Evolutionary conservation across 2,797 vertebrate species (phyloP).

Genomic region (Kryptolebias ocellatus): DNA sequence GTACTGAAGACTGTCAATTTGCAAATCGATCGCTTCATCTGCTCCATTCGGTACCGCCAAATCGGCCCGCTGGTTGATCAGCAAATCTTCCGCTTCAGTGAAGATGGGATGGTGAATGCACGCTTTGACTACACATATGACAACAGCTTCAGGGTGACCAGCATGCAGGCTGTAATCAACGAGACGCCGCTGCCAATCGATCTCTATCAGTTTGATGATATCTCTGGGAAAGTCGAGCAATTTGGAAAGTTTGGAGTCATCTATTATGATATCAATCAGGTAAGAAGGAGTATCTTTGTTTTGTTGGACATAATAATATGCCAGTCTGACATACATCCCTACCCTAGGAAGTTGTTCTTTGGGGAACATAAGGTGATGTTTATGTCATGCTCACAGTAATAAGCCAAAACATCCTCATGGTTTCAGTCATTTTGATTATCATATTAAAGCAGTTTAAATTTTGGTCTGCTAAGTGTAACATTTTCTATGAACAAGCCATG

Average conservation of each 20-base stretch:
- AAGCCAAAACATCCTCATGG: too few relatives aligned
- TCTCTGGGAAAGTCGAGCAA: conserved; percentile 98
- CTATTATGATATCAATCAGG: conserved; percentile 96
- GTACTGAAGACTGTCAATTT: conserved; percentile 98
- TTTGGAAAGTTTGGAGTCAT: conserved; percentile 99
- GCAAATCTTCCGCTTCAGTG: conserved; percentile 98
- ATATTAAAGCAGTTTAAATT: too few relatives aligned
- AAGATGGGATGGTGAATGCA: conserved; percentile 98
- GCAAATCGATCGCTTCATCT: conserved; percentile 98
- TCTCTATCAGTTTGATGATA: conserved; percentile 99
- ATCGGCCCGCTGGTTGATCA: conserved; percentile 95
- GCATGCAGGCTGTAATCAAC: conserved; percentile 99
- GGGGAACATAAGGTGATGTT: too few relatives aligned
- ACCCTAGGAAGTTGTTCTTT: too few relatives aligned
- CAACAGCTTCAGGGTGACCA: conserved; percentile 98
- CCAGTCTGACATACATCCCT: too few relatives aligned
- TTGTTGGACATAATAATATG: too few relatives aligned
- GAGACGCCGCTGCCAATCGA: conserved; percentile 97
- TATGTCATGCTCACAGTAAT: too few relatives aligned
- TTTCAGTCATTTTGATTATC: too few relatives aligned
- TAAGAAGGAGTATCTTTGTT: conserved; percentile 27
- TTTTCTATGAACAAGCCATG: too few relatives aligned
- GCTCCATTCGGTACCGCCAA: conserved; percentile 97
- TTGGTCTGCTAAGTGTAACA: too few relatives aligned
- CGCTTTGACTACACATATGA: conserved; percentile 99